A percentile compares a stretch with the other conserved stretches of the same genome.
These are phyloP conservation scores for Pandemis heparana DNA, from an alignment of 2,888 invertebrate species.

Conservation along the genomic window DNA sequence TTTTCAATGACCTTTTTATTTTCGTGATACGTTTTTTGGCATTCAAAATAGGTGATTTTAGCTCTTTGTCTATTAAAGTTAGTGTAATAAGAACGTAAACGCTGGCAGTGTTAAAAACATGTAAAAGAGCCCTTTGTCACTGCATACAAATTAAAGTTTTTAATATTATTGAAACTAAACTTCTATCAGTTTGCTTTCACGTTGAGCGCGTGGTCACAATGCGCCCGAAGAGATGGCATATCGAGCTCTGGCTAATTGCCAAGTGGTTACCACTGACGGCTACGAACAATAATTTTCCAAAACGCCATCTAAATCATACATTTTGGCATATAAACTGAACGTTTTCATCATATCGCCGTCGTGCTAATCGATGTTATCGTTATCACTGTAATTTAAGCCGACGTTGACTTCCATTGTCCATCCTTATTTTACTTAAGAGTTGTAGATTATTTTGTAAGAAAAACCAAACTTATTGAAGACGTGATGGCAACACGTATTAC, in stretches of 20 bases:
- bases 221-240: conserved; percentile 53
- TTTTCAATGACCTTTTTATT: too few relatives aligned
- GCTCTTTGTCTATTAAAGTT: too few relatives aligned
- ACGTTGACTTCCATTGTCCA: background rate
- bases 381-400: background rate
- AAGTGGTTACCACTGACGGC: conserved; percentile 29
- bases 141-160: background rate
- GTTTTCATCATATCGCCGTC: conserved; percentile 4
- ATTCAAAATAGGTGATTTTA: too few relatives aligned
- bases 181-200: conserved; percentile 9
- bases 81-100: too few relatives aligned
- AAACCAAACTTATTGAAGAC: too few relatives aligned
- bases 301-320: conserved; percentile 22
- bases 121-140: background rate
- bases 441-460: background rate
- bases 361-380: conserved; percentile 11
- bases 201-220: background rate
- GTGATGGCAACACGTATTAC: too few relatives aligned
- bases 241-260: conserved; percentile 58
- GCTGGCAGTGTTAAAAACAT: too few relatives aligned
- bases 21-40: too few relatives aligned
- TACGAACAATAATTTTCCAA: conserved; percentile 26
- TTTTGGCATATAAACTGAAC: conserved; percentile 14
- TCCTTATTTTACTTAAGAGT: background rate
- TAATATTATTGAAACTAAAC: background rate